Evolutionary conservation across 2,113 vertebrate genomes (phyloP), one percentile per base, ranked within the genome.

Genomic region (Misgurnus anguillicaudatus): DNA sequence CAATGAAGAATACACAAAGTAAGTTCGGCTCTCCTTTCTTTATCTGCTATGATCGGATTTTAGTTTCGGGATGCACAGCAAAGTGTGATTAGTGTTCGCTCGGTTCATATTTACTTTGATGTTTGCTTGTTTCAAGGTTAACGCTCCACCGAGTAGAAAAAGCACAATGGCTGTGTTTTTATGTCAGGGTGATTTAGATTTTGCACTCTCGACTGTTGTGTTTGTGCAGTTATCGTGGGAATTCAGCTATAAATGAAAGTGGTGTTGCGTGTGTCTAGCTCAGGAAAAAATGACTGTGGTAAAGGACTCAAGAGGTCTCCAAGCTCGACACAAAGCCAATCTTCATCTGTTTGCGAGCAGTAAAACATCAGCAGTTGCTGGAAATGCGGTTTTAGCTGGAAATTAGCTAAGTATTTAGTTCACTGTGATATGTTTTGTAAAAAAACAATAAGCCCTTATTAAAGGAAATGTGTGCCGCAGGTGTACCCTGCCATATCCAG

Each of bases 1-100:
- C 61, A 94, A 94, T 19, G 80, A 90, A 84, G 91, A 93, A 86
- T 94, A 94, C 91, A 89, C 91, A 89, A 93, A 91, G 93, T 94
- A 92, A 93, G 93, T 78, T 41, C 6, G 0, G 11, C 3, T 63
- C 76, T 79, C 73, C 61, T 81, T 53, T 8, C 39, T 73, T 62
- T 66, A 58, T 70, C 62, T 38, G 13, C 3, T 2, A 48, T 48
- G 11, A 48, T 47, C 7, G 2, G 45, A 11, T 47, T 47, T 31
- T 31, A 31, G 45, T 47, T 47, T 2, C 45, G 45, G 45, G 10
- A 7, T 42, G 4, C 1, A 42, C 41, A 42, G 41, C 75, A 1
- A 51, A 69, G n/a, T 73, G 36, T 4, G 16, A 7, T 47, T 71
- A 47, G 65, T 24, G 31, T 21, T 45, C 36, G 67, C 42, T 66